Evolutionary conservation across 2,113 vertebrate species (phyloP).

Genomic region (Lophotis ruficrista): DNA sequence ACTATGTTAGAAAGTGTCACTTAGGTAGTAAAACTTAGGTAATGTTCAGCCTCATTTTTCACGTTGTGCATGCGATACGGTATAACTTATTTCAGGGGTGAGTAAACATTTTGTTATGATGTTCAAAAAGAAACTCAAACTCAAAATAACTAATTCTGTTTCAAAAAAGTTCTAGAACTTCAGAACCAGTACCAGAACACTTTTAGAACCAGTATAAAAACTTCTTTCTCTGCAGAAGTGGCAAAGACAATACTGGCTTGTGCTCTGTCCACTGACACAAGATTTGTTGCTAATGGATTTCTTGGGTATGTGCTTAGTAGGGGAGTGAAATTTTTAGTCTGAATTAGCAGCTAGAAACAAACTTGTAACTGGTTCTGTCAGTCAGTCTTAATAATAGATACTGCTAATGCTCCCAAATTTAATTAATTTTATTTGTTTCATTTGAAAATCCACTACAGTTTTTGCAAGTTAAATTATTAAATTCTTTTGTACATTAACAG

Average conservation of each 20-base stretch:
- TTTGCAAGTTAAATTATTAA: neutral
- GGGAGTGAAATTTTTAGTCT: neutral
- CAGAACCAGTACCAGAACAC: neutral
- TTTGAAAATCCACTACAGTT: neutral
- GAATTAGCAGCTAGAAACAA: neutral
- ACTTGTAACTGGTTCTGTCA: neutral
- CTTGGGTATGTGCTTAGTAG: neutral
- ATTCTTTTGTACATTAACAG: slow-evolving; percentile 62
- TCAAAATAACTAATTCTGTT: neutral
- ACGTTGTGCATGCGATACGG: neutral
- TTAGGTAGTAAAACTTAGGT: neutral
- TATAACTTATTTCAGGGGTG: neutral
- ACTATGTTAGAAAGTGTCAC: neutral
- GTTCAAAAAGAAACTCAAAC: neutral
- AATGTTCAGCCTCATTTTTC: neutral
- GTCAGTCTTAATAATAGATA: neutral
- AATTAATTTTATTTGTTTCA: neutral
- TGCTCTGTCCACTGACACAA: neutral
- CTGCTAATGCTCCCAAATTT: neutral
- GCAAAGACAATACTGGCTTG: neutral
- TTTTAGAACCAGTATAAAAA: neutral
- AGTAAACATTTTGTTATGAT: neutral
- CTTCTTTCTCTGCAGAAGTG: neutral
- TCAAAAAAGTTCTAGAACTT: neutral
- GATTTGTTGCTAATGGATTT: neutral